Base-by-base conservation (phyloP, 2,888 invertebrate genomes). In the Crossocerus cetratus region DNA sequence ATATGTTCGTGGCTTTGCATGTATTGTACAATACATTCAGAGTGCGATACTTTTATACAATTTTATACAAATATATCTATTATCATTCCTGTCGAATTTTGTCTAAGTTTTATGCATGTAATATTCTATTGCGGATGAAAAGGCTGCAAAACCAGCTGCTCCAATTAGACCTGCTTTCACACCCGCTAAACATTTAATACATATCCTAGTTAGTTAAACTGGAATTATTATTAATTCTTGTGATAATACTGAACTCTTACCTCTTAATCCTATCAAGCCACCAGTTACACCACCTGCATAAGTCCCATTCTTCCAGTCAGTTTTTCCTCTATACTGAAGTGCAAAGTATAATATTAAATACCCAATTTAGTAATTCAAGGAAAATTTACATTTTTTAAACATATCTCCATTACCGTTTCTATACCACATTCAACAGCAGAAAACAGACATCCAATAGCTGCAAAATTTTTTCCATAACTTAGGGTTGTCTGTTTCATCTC, bases 391-490 rank as follows among this genome's bases (percentile, higher is more conserved):
- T 43, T 20, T 43, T 42, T 57, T 43, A 43, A 3, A 18, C 4
- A 23, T 23, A 49, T 2, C 45, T 61, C n/a, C 45, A 70, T 74
- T 90, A 97, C 97, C 53, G 96, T 94, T 93, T 99, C 99, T 86
- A 99, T 95, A 21, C 95, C 92, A 89, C 99, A 99, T 91, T 99
- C 99, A 11, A 98, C 95, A 0, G 94, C 96, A 4, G 99, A 96
- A 91, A 99, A 99, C 77, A 99, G 94, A 5, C 96, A 94, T 68
- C 99, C 99, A 81, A 99, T 94, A 55, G 99, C 92, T 0, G 99
- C 99, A 92, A 99, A 99, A 91, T 99, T 99, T 91, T 99, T 99
- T 0, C 97, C 99, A 90, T 99, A 98, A 67, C 97, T 94, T 69
- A 97, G 91, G 78, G 98, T 98, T 0, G 98, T 95, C 0, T 93